Base-by-base conservation (phyloP, 2,888 invertebrate genomes). In the Argyresthia goedartella region DNA sequence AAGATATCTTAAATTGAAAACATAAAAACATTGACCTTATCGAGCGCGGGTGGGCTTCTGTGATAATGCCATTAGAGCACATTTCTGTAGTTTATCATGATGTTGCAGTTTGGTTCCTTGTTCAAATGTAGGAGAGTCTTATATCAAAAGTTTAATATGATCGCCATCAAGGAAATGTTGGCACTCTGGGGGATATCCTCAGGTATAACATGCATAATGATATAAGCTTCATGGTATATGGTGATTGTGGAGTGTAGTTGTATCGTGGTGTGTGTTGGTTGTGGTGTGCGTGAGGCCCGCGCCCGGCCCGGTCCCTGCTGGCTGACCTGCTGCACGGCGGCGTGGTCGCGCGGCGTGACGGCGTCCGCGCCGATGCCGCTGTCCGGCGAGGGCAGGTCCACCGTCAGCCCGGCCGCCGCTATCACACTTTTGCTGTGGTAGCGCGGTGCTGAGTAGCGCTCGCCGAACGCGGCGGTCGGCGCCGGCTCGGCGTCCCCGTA, bases 281-380 rank as follows among this genome's bases (percentile, higher is more conserved):
- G n/a, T n/a, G n/a, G 59, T 61, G 55, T 62, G 54, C 52, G 53
- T 59, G 64, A 79, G 80, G 81, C 79, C 77, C 74, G 58, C 59
- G 71, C 66, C 33, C 39, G 45, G 45, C n/a, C 36, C 25, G 43
- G 41, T 45, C 25, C 43, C 48, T 56, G 60, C 53, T 56, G 60
- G 89, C 90, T 89, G 88, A 95, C 95, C 94, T 95, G 95, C 88
- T 95, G 95, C 67, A 95, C 91, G 74, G 94, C 91, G 72, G 94
- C 93, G 87, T 95, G 95, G 84, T 95, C 95, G 68, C 95, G 88
- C 58, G 96, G 96, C 56, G 96, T 96, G 75, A 96, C 95, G 63
- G 96, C 95, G 72, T 96, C 95, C 42, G 96, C 95, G 59, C 97
- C 97, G 71, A 98, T 97, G 59, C 98, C 98, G 72, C 95, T 95